Conservation (phyloP, 2,113 vertebrate genomes). For the Corydoras maculifer region DNA sequence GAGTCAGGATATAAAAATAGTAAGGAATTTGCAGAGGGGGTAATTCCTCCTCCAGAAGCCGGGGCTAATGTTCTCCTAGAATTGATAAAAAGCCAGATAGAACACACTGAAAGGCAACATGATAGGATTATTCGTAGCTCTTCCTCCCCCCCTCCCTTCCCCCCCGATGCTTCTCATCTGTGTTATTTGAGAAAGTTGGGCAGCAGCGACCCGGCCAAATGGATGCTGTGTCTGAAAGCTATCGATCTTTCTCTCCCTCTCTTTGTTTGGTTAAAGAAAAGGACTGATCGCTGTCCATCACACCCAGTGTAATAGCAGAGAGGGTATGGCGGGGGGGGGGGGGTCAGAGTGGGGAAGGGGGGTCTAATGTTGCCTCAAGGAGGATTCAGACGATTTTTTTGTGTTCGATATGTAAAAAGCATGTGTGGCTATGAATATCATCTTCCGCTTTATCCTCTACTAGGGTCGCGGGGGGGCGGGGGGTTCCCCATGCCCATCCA, state of each 20-base stretch:
- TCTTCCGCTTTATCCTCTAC: too few species aligned
- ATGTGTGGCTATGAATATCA: too few species aligned
- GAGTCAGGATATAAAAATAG: neutral
- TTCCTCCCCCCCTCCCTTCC: neutral
- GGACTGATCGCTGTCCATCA: constrained; percentile 17
- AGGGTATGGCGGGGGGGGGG: too few species aligned
- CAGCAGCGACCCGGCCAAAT: constrained; percentile 47
- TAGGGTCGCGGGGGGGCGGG: too few species aligned
- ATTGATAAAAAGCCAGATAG: constrained; percentile 15
- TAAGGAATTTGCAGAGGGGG: neutral
- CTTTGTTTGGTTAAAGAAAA: constrained; percentile 49
- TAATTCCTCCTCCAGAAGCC: neutral
- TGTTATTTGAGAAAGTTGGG: constrained; percentile 51
- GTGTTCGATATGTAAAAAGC: too few species aligned
- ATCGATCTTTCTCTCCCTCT: constrained; percentile 47
- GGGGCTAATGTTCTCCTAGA: neutral
- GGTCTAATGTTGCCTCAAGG: too few species aligned
- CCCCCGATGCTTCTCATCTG: constrained; percentile 25
- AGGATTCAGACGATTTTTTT: too few species aligned
- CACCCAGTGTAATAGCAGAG: constrained; percentile 5
- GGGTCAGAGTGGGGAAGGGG: too few species aligned
- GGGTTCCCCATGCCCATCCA: too few species aligned
- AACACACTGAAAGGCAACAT: constrained; percentile 29
- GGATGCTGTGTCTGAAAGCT: constrained; percentile 48
- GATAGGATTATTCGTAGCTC: constrained; percentile 29